Evolutionary conservation across 2,113 vertebrate species (phyloP), one percentile per base, ranked within the genome.

Genomic region (Malurus cyaneus): DNA sequence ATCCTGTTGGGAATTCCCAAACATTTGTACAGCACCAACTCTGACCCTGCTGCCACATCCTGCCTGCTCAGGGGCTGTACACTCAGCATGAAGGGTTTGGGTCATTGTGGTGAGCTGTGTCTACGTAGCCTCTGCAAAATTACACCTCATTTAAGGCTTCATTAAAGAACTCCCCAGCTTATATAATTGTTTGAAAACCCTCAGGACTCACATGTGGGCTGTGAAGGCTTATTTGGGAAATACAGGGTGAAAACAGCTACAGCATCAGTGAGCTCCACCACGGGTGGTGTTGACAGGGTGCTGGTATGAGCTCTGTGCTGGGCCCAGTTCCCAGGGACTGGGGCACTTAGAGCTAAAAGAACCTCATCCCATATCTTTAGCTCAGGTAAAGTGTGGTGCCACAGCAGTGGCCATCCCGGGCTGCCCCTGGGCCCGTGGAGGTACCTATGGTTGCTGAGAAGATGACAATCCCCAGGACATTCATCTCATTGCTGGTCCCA

Each of bases 391-490:
- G 18, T 4, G 0, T 9, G 0, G 13, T 16, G 65, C 19, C 1
- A 0, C 57, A 61, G 76, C 61, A 19, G 8, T 28, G 14, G 5
- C 53, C 18, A 4, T 36, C 46, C 36, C 5, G 52, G 39, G 41
- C 17, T 21, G 29, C 19, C 21, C 2, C 23, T 2, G 2, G 36
- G 3, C 1, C 39, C 2, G 2, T 32, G 79, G n/a, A 23, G 34
- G 34, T 97, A 99, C 99, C 99, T 96, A 99, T 98, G 1, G 98
- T 99, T 39, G 98, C 98, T 3, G 99, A 99, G 97, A 99, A 99
- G 97, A 99, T 98, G 72, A 99, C 99, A 4, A 99, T 99, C 17
- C 99, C 99, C 28, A 99, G 91, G 28, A 99, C 99, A 2, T 99
- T 99, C 98, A 99, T 99, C 96, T 99, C 98, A 3, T 98, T 98